Base-by-base conservation (phyloP, 2,797 vertebrate genomes). In the Spinus olivaceus region DNA sequence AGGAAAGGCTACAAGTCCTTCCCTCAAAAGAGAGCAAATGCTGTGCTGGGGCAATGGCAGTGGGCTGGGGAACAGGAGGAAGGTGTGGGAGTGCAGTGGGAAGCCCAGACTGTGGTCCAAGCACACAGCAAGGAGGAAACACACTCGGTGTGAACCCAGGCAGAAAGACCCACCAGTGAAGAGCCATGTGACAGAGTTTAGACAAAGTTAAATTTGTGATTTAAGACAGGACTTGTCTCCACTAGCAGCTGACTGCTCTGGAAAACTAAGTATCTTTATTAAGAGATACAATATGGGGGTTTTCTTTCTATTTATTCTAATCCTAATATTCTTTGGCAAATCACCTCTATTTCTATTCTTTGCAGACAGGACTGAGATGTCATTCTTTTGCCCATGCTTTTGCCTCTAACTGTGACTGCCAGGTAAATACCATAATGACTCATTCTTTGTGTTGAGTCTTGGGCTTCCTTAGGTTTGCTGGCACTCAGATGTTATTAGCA, bases 401-500 rank as follows among this genome's bases (percentile, higher is more conserved):
- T 71, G 19, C 83, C 42, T 66, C 5, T 77, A 64, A 57, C 12
- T 37, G 3, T 83, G 46, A 82, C 66, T 90, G 53, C 73, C 61
- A 90, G 77, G 87, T 94, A 95, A 92, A 96, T 87, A 90, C 24
- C 60, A 49, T 91, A 93, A 96, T 59, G 92, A 60, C 50, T 95
- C 50, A 28, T 77, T 92, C 69, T 87, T 92, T 88, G 39, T 73
- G 76, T 76, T 69, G 89, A 85, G 87, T 84, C 81, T 81, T 67
- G 66, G 85, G 71, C 81, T 94, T 95, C 74, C 82, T 44, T 76
- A 46, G 87, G 50, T 85, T 92, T 95, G 47, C 79, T 92, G 89
- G 90, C 86, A 74, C 61, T 86, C 70, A 73, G 84, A 66, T 80
- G 46, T 90, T 86, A 96, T 97, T 96, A 96, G 87, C 83, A 94